Evolutionary conservation across 2,113 vertebrate genomes (phyloP).

Genomic region (Budorcas taxicolor): DNA sequence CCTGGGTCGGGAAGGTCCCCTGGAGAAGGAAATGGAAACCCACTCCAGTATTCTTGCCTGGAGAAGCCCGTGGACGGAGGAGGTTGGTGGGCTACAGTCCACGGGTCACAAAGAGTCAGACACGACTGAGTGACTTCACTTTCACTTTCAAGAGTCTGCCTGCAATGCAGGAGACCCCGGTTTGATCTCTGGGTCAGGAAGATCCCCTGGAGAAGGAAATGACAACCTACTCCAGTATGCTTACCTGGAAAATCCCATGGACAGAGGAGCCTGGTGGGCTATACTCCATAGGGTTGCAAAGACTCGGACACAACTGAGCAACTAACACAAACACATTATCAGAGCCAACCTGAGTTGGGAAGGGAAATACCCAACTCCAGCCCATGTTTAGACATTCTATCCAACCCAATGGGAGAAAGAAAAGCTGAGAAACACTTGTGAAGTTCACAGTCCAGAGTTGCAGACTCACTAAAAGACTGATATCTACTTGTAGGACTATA

Average conservation of each 20-base stretch:
- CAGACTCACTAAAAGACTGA: neutral
- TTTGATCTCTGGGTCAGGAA: neutral
- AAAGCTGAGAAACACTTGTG: neutral
- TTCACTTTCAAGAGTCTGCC: neutral
- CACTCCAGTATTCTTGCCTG: neutral
- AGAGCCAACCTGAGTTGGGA: neutral
- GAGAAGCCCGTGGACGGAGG: neutral
- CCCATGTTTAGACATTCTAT: neutral
- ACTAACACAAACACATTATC: neutral
- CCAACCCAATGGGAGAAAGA: neutral
- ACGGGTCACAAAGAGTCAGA: neutral
- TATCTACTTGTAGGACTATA: neutral
- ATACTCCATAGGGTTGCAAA: neutral
- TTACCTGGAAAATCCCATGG: neutral
- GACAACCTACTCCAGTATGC: neutral
- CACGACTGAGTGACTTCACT: neutral
- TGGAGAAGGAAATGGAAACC: neutral
- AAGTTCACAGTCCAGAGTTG: neutral
- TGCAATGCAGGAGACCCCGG: neutral
- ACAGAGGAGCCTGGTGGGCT: neutral
- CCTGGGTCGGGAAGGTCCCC: neutral
- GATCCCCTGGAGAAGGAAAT: neutral
- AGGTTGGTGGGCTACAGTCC: neutral
- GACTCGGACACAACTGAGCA: neutral
- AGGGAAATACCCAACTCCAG: neutral